Evolutionary conservation across 92 coral and sea anemone species (phyloP).

Genomic region (Meandrina meandrites): DNA sequence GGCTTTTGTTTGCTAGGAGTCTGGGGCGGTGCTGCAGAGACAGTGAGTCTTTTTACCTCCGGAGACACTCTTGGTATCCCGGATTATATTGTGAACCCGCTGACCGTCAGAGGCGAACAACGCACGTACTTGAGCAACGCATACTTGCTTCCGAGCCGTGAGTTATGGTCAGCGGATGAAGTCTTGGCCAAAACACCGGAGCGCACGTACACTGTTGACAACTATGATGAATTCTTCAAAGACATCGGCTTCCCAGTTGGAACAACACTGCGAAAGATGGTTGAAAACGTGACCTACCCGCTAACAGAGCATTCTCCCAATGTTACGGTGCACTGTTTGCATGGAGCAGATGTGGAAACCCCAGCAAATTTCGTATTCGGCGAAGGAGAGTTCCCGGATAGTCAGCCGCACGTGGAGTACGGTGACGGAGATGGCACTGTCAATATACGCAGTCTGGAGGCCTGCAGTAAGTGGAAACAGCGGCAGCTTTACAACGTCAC

Average conservation of each 20-base stretch:
- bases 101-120: slow-evolving; percentile 77
- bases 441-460: slow-evolving; percentile 68
- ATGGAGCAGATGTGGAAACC: slow-evolving; percentile 69
- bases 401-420: slow-evolving; percentile 52
- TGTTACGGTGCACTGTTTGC: slow-evolving; percentile 71
- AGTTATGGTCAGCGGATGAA: slow-evolving; percentile 78
- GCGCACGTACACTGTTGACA: slow-evolving; percentile 71
- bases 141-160: slow-evolving; percentile 78
- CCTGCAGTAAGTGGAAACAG: slow-evolving; percentile 68
- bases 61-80: slow-evolving; percentile 80
- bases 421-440: slow-evolving; percentile 90
- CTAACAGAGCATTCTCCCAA: slow-evolving; percentile 68
- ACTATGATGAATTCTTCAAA: slow-evolving; percentile 67
- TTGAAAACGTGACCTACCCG: slow-evolving; percentile 62
- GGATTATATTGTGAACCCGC: slow-evolving; percentile 61
- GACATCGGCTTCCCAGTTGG: slow-evolving; percentile 77
- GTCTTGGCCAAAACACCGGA: slow-evolving; percentile 69
- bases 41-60: slow-evolving; percentile 69
- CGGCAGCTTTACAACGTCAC: slow-evolving; percentile 59
- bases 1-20: slow-evolving; percentile 55
- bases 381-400: slow-evolving; percentile 77
- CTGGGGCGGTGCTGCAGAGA: slow-evolving; percentile 80
- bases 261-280: slow-evolving; percentile 47
- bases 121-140: slow-evolving; percentile 72
- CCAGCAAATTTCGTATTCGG: slow-evolving; percentile 66